These are phyloP conservation scores for Pitangus sulphuratus DNA, from an alignment of 2,797 vertebrate genomes.

Conservation along the genomic window DNA sequence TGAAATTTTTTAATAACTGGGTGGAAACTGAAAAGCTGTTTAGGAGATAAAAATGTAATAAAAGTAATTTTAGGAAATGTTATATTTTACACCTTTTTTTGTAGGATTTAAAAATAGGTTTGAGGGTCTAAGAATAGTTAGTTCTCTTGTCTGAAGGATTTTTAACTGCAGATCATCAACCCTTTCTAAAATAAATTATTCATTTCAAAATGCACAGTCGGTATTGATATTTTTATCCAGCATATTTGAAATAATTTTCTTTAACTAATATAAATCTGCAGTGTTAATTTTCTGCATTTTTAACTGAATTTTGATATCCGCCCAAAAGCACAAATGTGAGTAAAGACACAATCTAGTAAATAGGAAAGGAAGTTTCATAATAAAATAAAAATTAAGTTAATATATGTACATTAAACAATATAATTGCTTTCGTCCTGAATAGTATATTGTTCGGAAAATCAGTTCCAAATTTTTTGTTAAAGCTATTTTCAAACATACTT, in stretches of 20 bases:
- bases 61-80: not conserved
- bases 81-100: not conserved
- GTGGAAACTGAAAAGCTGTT: not conserved
- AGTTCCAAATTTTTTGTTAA: not conserved
- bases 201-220: not conserved
- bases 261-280: not conserved
- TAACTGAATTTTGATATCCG: conserved; percentile 5
- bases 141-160: not conserved
- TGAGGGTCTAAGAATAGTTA: not conserved
- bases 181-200: not conserved
- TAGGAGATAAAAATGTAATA: not conserved
- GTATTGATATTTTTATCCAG: not conserved
- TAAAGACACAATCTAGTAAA: not conserved
- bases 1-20: not conserved
- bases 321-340: not conserved
- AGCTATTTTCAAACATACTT: not conserved
- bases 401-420: not conserved
- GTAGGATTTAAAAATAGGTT: not conserved
- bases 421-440: not conserved
- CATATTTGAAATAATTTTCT: not conserved
- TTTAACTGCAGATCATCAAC: not conserved
- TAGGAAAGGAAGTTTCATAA: not conserved
- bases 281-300: not conserved
- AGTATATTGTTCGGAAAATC: not conserved
- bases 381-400: not conserved